Base-by-base conservation (phyloP, 2,888 invertebrate genomes). In the Parascotia fuliginaria region DNA sequence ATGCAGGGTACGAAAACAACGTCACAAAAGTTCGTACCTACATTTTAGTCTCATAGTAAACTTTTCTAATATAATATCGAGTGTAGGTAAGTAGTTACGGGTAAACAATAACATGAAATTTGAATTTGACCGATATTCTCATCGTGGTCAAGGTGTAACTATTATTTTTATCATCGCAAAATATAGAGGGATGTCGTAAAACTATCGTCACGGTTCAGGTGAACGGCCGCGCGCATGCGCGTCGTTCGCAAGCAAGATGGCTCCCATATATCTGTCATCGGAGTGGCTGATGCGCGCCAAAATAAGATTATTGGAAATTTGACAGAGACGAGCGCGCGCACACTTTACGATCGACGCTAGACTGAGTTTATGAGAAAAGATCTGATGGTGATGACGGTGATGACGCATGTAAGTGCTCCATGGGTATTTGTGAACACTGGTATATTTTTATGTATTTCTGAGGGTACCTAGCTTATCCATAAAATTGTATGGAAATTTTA, bases 241-340 rank as follows among this genome's bases (percentile, higher is more conserved):
- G 70, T 81, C 85, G 78, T 75, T 81, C 81, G 75, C 87, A 45
- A 28, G 31, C 50, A 82, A 82, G 87, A 85, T 86, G 89, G 87
- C 88, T 73, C 62, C 83, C 85, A 87, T 92, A 89, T 87, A 84
- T 92, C 91, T 77, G 75, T 92, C 91, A 85, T 83, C 91, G 82
- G 67, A 47, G 75, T 77, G 81, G 85, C 87, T 91, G 89, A 90
- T 89, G 89, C 89, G 87, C 90, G 90, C 91, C 91, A 91, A 90
- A 92, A 91, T 92, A 91, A 91, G 88, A 87, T 89, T 87, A 87
- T 86, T 82, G 88, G 88, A 88, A 87, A 88, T 87, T 89, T 88
- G 89, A 90, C 89, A 87, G 85, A 84, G 79, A 81, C 77, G 84
- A 83, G 81, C 74, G 75, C 74, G 75, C 72, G 73, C 73, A 70